Percentiles rank a stretch among this genome's conserved stretches.
These are phyloP conservation scores for Labia minor DNA, from an alignment of 2,888 invertebrate genomes.

Conservation along the genomic window DNA sequence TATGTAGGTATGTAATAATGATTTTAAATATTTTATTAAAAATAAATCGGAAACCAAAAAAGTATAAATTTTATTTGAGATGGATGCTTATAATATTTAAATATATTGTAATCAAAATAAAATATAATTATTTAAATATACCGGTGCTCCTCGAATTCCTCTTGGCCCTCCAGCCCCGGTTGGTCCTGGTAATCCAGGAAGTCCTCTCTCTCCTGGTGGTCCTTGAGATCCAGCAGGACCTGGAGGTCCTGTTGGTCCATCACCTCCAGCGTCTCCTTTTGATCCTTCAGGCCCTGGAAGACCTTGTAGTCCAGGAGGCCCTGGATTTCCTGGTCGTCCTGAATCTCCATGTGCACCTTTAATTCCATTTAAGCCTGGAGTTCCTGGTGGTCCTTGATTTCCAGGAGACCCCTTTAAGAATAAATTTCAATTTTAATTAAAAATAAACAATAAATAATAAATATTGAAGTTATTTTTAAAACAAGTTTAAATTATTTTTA, in stretches of 20 bases:
- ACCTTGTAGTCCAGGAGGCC: slow-evolving; percentile 59
- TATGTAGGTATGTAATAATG: too few relatives aligned
- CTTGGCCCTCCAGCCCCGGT: slow-evolving; percentile 52
- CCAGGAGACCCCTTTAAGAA: slow-evolving; percentile 57
- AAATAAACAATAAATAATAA: background rate
- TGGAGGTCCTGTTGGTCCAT: slow-evolving; percentile 55
- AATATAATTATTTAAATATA: slow-evolving; percentile 33
- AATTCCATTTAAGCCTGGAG: slow-evolving; percentile 53
- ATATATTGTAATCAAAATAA: too few relatives aligned
- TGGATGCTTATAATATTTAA: too few relatives aligned
- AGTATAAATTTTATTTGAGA: too few relatives aligned
- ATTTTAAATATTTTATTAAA: too few relatives aligned
- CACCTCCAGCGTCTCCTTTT: slow-evolving; percentile 63
- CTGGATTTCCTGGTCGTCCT: slow-evolving; percentile 55
- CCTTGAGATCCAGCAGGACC: slow-evolving; percentile 63
- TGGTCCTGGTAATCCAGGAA: slow-evolving; percentile 52
- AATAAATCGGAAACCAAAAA: too few relatives aligned
- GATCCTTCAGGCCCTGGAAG: slow-evolving; percentile 58
- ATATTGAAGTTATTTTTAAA: too few relatives aligned
- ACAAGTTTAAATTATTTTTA: too few relatives aligned
- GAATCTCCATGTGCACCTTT: slow-evolving; percentile 61
- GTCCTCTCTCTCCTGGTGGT: slow-evolving; percentile 51
- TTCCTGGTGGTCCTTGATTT: slow-evolving; percentile 53
- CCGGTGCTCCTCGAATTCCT: slow-evolving; percentile 53
- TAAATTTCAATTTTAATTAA: slow-evolving; percentile 5